Evolutionary conservation across 37 sponge, comb jelly and placozoan genomes (phyloP).

Genomic region (Ianthella basta): DNA sequence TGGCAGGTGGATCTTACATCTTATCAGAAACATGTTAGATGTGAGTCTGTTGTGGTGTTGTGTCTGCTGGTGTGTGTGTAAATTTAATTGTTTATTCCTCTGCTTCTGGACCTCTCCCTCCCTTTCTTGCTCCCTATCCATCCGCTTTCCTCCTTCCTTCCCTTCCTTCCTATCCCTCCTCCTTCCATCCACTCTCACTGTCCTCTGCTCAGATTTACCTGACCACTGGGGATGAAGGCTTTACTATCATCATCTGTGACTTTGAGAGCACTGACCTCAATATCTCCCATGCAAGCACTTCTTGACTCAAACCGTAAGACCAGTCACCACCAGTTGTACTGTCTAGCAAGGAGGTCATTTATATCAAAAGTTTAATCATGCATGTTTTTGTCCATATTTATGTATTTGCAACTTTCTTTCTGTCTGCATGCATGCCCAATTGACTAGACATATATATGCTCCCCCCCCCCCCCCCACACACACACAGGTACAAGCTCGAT

Average conservation of each 20-base stretch:
- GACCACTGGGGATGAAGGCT: constrained; percentile 55
- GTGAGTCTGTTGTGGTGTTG: too few species aligned
- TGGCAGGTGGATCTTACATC: constrained; percentile 63
- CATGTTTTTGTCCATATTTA: constrained; percentile 5
- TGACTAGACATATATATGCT: too few species aligned
- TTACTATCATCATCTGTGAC: constrained; percentile 61
- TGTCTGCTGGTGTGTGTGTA: too few species aligned
- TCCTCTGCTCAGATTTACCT: not conserved
- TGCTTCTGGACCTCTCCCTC: too few species aligned
- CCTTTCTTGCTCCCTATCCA: too few species aligned
- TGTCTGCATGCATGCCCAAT: not conserved
- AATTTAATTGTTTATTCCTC: not conserved
- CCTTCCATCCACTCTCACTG: too few species aligned
- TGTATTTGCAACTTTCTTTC: constrained; percentile 19
- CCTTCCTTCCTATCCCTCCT: too few species aligned
- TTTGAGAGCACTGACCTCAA: constrained; percentile 62
- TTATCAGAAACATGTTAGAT: constrained; percentile 71
- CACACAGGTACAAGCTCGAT: constrained; percentile 28
- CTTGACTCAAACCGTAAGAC: constrained; percentile 2
- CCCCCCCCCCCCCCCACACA: not conserved
- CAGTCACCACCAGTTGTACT: too few species aligned
- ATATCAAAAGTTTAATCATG: not conserved
- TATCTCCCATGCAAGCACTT: constrained; percentile 25
- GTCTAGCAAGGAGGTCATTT: too few species aligned
- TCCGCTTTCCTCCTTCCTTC: not conserved